Base-by-base conservation (phyloP, 1,140 invertebrate species). In the Octopus sinensis region DNA sequence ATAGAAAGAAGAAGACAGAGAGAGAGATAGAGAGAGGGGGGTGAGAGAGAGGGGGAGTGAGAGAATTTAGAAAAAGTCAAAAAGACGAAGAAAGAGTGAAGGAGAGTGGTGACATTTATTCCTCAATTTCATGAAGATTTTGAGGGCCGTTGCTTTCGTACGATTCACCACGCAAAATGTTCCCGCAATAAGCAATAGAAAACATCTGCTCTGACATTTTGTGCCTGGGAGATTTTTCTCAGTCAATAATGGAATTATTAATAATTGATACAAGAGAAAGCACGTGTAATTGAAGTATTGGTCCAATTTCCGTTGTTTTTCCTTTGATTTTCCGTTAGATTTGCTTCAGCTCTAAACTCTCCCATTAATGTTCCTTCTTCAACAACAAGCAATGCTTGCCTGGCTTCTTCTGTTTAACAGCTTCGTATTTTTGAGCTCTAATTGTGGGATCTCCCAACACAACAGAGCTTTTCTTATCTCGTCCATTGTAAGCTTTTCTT, bases 301-400 rank as follows among this genome's bases (percentile, higher is more conserved):
- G 76, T 6, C 30, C 76, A 77, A 77, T 77, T 77, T 77, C 76
- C 76, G 76, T 77, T 43, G 76, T 53, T 17, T 77, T 77, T 77
- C 76, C 76, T 77, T 77, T 77, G 76, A 77, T 77, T 77, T 77
- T 77, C 30, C 76, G 17, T 77, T 53, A 77, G 76, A 77, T 77
- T 77, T 77, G 52, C 30, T 77, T 51, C 76, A 6, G 5, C 43
- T 51, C 76, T 51, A 9, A 51, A 23, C 30, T 51, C 62, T 9
- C 13, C 6, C 9, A 12, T 2, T 77, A 52, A 6, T 9, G 6
- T 53, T 51, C 43, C 23, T 77, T 77, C 76, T 77, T 53, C 17
- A 6, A 77, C 76, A 77, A 77, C 76, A 23, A 17, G 76, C 76
- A 51, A 10, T 17, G n/a, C 30, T 43, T 77, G 76, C 76, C 51